Evolutionary conservation across 2,888 invertebrate genomes (phyloP), one percentile per base, ranked within the genome.

Genomic region (Diarsia brunnea): DNA sequence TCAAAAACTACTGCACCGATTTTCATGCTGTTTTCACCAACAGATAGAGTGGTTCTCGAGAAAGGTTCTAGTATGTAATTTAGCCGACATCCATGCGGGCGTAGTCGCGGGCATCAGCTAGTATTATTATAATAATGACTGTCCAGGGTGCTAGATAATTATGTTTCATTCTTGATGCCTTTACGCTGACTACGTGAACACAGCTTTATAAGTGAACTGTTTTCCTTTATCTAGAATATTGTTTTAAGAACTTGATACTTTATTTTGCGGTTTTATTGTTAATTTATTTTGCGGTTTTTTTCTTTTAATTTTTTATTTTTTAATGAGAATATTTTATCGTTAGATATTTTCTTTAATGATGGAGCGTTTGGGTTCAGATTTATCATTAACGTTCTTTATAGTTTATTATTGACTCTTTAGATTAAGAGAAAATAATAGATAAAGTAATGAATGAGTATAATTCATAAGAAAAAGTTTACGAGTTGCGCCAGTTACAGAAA

Each of bases 221-320:
- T 58, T 45, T 64, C 27, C 27, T 24, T n/a, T 19, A 43, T 31
- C 21, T 19, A 27, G n/a, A 45, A 81, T n/a, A 61, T 63, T 55
- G 38, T 78, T 43, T 61, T 21, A 2, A 38, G 14, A 78, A 84
- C 21, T 14, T 60, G 58, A 65, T 78, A 60, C 27, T 81, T 77
- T 51, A 55, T 75, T 21, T 24, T 27, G 24, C 14, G 7, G 1
- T 3, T n/a, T n/a, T n/a, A n/a, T n/a, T n/a, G 3, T 31, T 65
- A 11, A 78, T 81, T 77, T 51, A 55, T 75, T 21, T 24, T 27
- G 24, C 14, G 7, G 1, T 3, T n/a, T n/a, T n/a, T 70, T 31
- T 60, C 27, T 66, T 24, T 11, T 19, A 2, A 27, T 49, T 43
- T 58, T 24, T 24, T 11, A 14, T 53, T 70, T 53, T 70, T 73